phyloP scores from a whole-genome alignment of 2,888 invertebrate genomes.

The Pseudococcus longispinus region DNA sequence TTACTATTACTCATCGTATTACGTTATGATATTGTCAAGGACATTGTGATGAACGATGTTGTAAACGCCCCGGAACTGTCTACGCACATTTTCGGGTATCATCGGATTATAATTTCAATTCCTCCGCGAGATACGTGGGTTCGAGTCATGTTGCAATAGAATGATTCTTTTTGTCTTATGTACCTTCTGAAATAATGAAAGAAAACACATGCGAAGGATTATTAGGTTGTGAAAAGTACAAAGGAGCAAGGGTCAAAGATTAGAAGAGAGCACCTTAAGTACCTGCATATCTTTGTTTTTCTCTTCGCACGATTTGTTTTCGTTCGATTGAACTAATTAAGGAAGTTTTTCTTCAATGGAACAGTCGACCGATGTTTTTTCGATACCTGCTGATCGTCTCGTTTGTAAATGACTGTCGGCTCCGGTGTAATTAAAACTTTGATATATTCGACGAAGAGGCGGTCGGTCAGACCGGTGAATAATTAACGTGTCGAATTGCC shows the following conservation, averaged over 20 bases:
- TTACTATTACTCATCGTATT: constrained; percentile 1
- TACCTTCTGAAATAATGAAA: not conserved
- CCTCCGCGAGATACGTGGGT: not conserved
- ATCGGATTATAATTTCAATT: not conserved
- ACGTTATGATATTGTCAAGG: not conserved
- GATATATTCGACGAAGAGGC: not conserved
- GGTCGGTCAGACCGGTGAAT: not conserved
- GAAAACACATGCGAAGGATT: not conserved
- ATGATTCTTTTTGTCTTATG: not conserved
- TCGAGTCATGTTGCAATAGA: not conserved
- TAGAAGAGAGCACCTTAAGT: not conserved
- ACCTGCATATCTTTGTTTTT: not conserved
- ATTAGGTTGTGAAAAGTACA: not conserved
- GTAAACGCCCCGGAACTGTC: not conserved
- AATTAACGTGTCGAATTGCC: not conserved
- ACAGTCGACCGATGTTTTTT: not conserved
- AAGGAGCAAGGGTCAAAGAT: not conserved
- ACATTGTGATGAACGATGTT: not conserved
- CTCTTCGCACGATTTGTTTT: not conserved
- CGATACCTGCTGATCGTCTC: not conserved
- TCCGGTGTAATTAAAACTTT: not conserved
- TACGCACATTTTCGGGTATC: not conserved
- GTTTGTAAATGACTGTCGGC: not conserved
- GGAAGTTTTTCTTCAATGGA: not conserved
- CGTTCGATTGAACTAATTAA: not conserved